Evolutionary conservation across 2,113 vertebrate genomes (phyloP).

Genomic region (Telmatochromis bifrenatus): DNA sequence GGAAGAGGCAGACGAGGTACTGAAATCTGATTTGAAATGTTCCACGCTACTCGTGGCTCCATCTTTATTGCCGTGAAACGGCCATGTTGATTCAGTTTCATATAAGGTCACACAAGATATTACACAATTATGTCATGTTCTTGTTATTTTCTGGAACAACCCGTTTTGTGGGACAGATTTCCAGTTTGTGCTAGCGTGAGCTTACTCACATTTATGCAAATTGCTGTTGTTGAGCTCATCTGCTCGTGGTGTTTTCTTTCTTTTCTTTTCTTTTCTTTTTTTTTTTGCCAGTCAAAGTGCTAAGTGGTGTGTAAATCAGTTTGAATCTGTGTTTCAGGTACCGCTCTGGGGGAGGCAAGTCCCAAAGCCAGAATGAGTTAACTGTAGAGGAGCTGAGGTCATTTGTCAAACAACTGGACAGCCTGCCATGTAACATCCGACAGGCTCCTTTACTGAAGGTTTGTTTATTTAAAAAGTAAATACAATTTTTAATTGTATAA

Average conservation of each 20-base stretch:
- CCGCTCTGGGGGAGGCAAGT: constrained; percentile 90
- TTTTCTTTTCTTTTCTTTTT: no score
- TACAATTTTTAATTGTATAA: background rate
- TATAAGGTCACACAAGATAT: background rate
- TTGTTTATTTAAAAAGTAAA: background rate
- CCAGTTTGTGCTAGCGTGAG: background rate
- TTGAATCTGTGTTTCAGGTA: constrained; percentile 70
- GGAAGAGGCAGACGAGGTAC: constrained; percentile 91
- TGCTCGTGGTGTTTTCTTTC: background rate
- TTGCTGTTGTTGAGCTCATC: background rate
- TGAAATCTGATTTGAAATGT: background rate
- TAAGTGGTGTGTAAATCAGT: background rate
- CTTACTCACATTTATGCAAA: background rate
- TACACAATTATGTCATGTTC: background rate
- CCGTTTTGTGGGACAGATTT: background rate
- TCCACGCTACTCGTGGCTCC: background rate
- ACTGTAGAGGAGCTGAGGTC: constrained; percentile 84
- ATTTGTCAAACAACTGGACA: constrained; percentile 86
- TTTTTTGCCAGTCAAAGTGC: background rate
- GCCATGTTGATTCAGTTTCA: background rate
- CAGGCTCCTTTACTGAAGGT: constrained; percentile 86
- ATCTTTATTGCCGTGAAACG: background rate
- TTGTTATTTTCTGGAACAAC: background rate
- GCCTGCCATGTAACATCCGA: constrained; percentile 84
- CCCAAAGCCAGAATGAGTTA: constrained; percentile 85